Conservation (phyloP, 2,113 vertebrate genomes). For the Scartelaos histophorus region DNA sequence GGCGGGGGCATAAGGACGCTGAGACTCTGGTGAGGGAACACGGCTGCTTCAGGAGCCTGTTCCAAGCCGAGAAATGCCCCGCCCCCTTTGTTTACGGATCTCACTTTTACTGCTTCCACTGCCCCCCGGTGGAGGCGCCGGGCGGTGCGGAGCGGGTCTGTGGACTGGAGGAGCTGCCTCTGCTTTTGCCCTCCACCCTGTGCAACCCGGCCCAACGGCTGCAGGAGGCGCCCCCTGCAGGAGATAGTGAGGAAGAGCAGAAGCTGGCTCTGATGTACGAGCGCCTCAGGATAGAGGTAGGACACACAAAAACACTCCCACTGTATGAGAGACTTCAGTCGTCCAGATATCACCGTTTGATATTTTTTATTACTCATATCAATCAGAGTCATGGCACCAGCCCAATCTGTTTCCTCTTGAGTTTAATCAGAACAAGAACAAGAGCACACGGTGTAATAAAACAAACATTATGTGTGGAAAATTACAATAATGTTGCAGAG, state of each 20-base stretch:
- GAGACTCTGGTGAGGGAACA: slow-evolving; percentile 52
- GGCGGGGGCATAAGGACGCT: neutral
- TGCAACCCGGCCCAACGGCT: slow-evolving; percentile 31
- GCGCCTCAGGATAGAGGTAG: slow-evolving; percentile 82
- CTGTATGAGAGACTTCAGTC: no score
- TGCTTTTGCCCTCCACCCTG: slow-evolving; percentile 18
- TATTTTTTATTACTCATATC: no score
- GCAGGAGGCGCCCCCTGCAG: slow-evolving; percentile 1
- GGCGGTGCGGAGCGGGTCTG: slow-evolving; percentile 39
- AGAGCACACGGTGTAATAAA: no score
- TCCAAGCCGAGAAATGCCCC: slow-evolving; percentile 77
- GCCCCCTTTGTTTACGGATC: slow-evolving; percentile 71
- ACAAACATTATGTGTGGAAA: no score
- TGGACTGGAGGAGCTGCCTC: slow-evolving; percentile 33
- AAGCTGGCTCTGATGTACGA: slow-evolving; percentile 82
- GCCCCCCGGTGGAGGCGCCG: slow-evolving; percentile 40
- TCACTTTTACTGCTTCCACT: slow-evolving; percentile 75
- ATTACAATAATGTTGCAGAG: no score
- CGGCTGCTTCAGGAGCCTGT: slow-evolving; percentile 80
- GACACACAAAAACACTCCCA: slow-evolving; percentile 9
- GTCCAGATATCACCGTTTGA: no score
- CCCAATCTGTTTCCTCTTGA: no score
- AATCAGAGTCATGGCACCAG: no score
- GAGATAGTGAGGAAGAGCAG: slow-evolving; percentile 74
- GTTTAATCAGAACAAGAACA: no score